Evolutionary conservation across 2,113 vertebrate genomes (phyloP).

Genomic region (Peromyscus leucopus): DNA sequence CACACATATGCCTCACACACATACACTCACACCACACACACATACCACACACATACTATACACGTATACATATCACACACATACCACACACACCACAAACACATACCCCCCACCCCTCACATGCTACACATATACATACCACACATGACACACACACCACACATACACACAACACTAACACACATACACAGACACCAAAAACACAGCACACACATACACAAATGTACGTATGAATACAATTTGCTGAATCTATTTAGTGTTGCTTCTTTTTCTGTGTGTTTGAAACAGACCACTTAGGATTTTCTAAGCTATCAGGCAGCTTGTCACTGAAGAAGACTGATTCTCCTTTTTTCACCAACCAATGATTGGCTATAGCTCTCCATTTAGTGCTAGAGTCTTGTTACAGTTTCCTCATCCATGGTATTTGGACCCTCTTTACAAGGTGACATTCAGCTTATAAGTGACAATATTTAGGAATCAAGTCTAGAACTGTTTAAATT

Average conservation of each 20-base stretch:
- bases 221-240: neutral
- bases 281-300: neutral
- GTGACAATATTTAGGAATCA: neutral
- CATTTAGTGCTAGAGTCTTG: neutral
- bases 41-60: neutral
- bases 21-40: neutral
- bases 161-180: neutral
- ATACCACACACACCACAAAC: neutral
- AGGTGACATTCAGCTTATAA: neutral
- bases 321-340: neutral
- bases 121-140: neutral
- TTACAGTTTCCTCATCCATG: neutral
- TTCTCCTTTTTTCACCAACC: neutral
- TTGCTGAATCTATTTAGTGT: neutral
- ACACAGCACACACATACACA: no score
- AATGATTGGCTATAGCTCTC: neutral
- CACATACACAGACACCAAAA: no score
- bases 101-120: neutral
- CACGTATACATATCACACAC: neutral
- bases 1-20: neutral
- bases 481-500: neutral
- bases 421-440: neutral
- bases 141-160: neutral
- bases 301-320: no score
- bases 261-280: neutral